These are phyloP conservation scores for Hyperoplus immaculatus DNA, from an alignment of 2,797 vertebrate genomes.

Conservation along the genomic window DNA sequence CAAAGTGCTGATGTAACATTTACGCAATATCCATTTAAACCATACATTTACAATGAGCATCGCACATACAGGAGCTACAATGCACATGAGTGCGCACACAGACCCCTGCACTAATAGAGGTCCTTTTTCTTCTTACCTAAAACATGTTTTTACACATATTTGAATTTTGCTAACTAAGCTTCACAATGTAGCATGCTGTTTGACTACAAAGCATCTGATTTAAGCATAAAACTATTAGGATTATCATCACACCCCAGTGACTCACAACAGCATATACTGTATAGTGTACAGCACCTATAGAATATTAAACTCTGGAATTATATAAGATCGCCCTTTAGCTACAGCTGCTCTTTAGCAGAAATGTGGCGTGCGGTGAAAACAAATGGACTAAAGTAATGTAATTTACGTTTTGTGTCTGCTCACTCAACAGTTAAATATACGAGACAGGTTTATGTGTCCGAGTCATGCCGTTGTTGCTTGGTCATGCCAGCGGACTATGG, in stretches of 20 bases:
- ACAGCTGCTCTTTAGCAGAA: slow-evolving; percentile 24
- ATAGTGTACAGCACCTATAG: slow-evolving; percentile 25
- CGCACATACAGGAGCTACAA: background rate
- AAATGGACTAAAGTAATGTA: slow-evolving; percentile 5
- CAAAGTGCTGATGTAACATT: background rate
- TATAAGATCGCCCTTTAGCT: slow-evolving; percentile 26
- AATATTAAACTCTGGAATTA: slow-evolving; percentile 45
- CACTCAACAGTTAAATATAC: background rate
- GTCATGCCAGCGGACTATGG: slow-evolving; percentile 28
- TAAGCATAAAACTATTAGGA: slow-evolving; percentile 26
- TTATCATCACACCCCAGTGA: slow-evolving; percentile 18
- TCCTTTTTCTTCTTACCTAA: background rate
- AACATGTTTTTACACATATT: slow-evolving; percentile 18
- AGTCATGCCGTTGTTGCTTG: slow-evolving; percentile 22
- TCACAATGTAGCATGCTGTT: slow-evolving; percentile 6
- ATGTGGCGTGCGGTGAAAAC: background rate
- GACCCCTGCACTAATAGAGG: background rate
- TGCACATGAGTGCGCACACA: background rate
- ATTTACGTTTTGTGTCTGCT: background rate
- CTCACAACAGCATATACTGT: slow-evolving; percentile 24
- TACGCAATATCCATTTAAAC: background rate
- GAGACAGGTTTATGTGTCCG: slow-evolving; percentile 9
- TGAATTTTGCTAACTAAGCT: slow-evolving; percentile 20
- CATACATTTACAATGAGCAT: background rate
- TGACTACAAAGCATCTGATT: slow-evolving; percentile 30